A percentile compares a stretch with the other conserved stretches of the same genome.
phyloP scores from a whole-genome alignment of 2,888 invertebrate genomes.

The Eupithecia insigniata region DNA sequence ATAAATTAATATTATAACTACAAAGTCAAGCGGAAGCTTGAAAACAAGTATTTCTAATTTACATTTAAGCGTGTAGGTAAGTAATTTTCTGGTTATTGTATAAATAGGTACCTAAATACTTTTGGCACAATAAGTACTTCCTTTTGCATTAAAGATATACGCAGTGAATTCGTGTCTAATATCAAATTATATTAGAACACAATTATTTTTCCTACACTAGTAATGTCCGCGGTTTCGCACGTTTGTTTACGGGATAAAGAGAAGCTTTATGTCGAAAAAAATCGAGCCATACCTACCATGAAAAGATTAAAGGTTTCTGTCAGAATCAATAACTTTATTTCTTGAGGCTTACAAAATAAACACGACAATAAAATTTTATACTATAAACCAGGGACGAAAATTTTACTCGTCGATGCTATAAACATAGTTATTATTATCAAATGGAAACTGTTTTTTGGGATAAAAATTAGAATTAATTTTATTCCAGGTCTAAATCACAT shows the following conservation, averaged over 20 bases:
- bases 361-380: no score
- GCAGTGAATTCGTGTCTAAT: neutral
- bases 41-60: constrained; percentile 1
- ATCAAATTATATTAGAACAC: neutral
- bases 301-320: no score
- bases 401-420: no score
- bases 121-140: neutral
- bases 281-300: no score
- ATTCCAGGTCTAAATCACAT: no score
- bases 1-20: neutral
- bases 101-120: neutral
- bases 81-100: neutral
- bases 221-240: neutral
- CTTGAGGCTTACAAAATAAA: no score
- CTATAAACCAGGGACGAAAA: no score
- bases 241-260: no score
- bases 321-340: no score
- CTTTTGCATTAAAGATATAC: neutral
- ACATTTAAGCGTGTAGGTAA: neutral
- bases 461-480: no score
- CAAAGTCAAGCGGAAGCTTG: neutral
- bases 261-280: no score
- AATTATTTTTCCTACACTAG: neutral
- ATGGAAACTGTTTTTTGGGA: neutral
- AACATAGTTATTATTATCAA: no score